Percentiles rank a stretch among this genome's conserved stretches.
Evolutionary conservation across 1,140 invertebrate species (phyloP).

Genomic region (Hydropsyche tenuis): DNA sequence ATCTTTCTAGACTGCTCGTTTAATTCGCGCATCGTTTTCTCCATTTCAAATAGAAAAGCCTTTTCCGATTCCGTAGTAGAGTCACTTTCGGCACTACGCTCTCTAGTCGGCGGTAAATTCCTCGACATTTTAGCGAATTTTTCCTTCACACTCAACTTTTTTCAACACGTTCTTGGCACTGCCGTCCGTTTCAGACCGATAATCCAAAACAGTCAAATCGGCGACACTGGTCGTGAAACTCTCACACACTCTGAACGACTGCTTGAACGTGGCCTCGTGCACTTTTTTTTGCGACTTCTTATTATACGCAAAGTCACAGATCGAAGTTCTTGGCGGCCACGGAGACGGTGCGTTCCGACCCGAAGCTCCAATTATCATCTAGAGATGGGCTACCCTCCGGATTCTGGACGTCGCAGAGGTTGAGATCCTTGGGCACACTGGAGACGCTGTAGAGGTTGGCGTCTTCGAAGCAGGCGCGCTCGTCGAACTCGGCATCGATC

Average conservation of each 20-base stretch:
- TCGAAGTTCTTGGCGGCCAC: constrained; percentile 61
- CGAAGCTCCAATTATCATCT: constrained; percentile 48
- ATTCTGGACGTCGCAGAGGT: constrained; percentile 55
- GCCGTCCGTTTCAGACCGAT: constrained; percentile 51
- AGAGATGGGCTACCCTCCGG: constrained; percentile 43
- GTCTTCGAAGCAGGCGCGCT: constrained; percentile 49
- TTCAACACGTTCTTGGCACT: constrained; percentile 47
- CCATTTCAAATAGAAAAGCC: constrained; percentile 59
- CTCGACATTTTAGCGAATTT: constrained; percentile 41
- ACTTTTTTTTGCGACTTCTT: constrained; percentile 35
- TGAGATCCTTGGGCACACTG: constrained; percentile 58
- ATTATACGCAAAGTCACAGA: constrained; percentile 58
- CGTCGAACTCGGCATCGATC: constrained; percentile 52
- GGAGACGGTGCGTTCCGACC: constrained; percentile 48
- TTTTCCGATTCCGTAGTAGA: constrained; percentile 61
- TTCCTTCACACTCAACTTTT: constrained; percentile 28
- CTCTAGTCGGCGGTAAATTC: constrained; percentile 48
- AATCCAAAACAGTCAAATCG: constrained; percentile 60
- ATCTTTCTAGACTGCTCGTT: constrained; percentile 57
- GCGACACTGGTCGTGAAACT: constrained; percentile 60
- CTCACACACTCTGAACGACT: constrained; percentile 58
- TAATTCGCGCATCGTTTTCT: constrained; percentile 57
- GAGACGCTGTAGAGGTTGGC: constrained; percentile 53
- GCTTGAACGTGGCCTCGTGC: constrained; percentile 57
- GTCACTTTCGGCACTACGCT: constrained; percentile 59